Conservation (phyloP, 2,797 vertebrate species). For the Coregonus suidteri region DNA sequence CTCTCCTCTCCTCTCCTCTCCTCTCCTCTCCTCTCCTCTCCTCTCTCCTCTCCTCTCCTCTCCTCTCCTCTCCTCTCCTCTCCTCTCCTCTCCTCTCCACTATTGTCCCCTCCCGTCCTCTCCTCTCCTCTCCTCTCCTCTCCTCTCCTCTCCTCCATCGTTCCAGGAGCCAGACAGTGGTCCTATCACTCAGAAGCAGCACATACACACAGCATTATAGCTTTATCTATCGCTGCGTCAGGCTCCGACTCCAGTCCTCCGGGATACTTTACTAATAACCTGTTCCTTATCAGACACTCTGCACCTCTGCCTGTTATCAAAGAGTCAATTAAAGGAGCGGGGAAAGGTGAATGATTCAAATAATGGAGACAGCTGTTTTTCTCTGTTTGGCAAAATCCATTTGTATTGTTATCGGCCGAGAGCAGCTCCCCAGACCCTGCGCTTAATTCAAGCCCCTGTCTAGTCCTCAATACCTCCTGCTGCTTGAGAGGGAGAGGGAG, state of each 20-base stretch:
- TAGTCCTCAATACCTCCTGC: slow-evolving; percentile 67
- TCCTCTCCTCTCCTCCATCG: too few relatives aligned
- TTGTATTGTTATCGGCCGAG: slow-evolving; percentile 95
- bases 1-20: too few relatives aligned
- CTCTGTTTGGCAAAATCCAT: slow-evolving; percentile 99
- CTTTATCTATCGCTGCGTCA: slow-evolving; percentile 95
- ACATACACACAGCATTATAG: slow-evolving; percentile 79
- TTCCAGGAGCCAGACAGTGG: slow-evolving; percentile 67
- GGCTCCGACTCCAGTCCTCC: slow-evolving; percentile 86
- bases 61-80: too few relatives aligned
- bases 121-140: too few relatives aligned
- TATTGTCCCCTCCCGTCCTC: too few relatives aligned
- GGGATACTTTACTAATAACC: slow-evolving; percentile 99
- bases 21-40: too few relatives aligned
- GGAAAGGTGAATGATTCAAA: slow-evolving; percentile 98
- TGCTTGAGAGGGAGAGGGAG: slow-evolving; percentile 57
- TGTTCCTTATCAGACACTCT: slow-evolving; percentile 94
- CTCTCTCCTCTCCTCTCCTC: too few relatives aligned
- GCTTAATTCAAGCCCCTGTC: slow-evolving; percentile 91
- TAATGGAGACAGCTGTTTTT: slow-evolving; percentile 92
- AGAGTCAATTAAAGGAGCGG: slow-evolving; percentile 97
- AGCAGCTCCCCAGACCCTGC: slow-evolving; percentile 78
- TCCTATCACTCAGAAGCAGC: slow-evolving; percentile 74
- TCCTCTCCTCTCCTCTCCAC: too few relatives aligned
- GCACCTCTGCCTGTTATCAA: slow-evolving; percentile 99